phyloP scores from a whole-genome alignment of 1,140 invertebrate genomes.

The Meloidogyne exigua region DNA sequence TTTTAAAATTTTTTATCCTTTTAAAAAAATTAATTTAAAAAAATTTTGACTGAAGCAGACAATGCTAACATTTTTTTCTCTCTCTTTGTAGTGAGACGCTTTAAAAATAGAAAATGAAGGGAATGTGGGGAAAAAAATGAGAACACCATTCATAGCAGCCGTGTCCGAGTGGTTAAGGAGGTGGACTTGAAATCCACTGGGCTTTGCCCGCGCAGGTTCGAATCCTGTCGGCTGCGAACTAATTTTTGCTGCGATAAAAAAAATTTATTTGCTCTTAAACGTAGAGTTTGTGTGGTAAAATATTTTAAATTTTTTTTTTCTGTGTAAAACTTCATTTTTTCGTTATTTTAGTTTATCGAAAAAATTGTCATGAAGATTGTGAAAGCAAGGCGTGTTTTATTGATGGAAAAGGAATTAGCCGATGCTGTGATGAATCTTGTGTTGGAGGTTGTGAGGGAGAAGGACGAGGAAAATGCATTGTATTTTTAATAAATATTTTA shows the following conservation, averaged over 20 bases:
- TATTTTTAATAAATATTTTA: constrained; percentile 29
- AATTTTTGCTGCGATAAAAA: not conserved
- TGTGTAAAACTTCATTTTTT: not conserved
- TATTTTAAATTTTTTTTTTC: no score
- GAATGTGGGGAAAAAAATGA: not conserved
- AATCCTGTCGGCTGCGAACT: constrained; percentile 30
- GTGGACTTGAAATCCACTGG: constrained; percentile 27
- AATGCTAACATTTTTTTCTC: no score
- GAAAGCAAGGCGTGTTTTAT: constrained; percentile 37
- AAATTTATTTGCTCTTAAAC: not conserved
- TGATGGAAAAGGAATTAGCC: constrained; percentile 14
- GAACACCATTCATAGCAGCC: not conserved
- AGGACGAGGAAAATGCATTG: constrained; percentile 47
- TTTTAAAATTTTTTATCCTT: not conserved
- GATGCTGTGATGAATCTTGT: constrained; percentile 49
- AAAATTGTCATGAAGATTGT: constrained; percentile 23
- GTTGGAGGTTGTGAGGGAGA: constrained; percentile 44
- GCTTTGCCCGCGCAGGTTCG: constrained; percentile 30
- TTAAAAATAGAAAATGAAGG: not conserved
- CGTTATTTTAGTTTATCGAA: constrained; percentile 29
- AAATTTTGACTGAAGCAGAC: no score
- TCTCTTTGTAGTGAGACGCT: not conserved
- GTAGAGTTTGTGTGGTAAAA: not conserved
- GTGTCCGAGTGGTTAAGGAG: constrained; percentile 18
- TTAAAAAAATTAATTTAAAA: not conserved